Conservation (phyloP, 2,797 vertebrate species). For the Aphelocoma californica region DNA sequence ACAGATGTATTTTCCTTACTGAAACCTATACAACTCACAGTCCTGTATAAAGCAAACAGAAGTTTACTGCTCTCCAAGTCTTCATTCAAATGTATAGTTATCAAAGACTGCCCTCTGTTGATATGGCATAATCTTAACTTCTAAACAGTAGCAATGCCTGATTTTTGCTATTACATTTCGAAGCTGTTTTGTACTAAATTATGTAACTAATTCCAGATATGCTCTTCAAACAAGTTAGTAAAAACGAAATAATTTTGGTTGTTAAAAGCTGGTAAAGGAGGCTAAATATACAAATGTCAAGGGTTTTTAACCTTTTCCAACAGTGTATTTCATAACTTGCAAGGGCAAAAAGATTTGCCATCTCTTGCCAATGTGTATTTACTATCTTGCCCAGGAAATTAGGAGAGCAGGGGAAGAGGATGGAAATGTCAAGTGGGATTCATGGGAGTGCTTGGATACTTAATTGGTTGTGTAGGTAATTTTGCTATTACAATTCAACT, state of each 20-base stretch:
- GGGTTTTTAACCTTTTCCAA: background rate
- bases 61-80: background rate
- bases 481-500: background rate
- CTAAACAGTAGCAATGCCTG: background rate
- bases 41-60: background rate
- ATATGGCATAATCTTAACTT: background rate
- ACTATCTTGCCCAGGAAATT: background rate
- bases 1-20: background rate
- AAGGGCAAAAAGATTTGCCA: background rate
- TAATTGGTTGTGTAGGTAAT: background rate
- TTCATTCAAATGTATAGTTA: background rate
- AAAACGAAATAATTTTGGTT: background rate
- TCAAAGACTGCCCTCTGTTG: slow-evolving; percentile 61
- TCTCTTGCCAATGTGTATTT: background rate
- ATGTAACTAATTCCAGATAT: background rate
- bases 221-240: background rate
- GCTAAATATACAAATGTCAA: background rate
- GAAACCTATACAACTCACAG: background rate
- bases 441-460: background rate
- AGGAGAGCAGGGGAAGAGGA: background rate
- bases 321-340: background rate
- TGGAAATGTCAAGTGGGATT: background rate
- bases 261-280: background rate
- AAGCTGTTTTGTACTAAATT: background rate
- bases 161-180: background rate